Conservation (phyloP, 1,140 invertebrate species). For the Polyergus mexicanus region DNA sequence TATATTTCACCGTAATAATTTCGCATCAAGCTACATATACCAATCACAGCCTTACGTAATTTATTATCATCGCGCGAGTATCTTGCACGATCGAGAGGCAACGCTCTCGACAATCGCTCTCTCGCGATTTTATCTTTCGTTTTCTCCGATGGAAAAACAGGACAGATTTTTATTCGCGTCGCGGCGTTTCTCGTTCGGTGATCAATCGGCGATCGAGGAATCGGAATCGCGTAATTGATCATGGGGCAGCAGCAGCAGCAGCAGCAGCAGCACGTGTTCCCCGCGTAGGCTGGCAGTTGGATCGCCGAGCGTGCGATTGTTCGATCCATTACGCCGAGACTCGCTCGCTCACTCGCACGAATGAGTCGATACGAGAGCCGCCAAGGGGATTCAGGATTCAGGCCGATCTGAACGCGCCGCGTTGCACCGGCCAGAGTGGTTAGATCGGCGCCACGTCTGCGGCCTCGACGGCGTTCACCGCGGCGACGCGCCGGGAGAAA, state of each 20-base stretch:
- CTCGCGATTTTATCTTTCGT: constrained; percentile 49
- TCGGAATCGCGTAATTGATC: constrained; percentile 58
- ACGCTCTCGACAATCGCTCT: constrained; percentile 21
- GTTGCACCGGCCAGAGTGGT: constrained; percentile 62
- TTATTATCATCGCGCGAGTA: constrained; percentile 26
- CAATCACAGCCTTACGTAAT: constrained; percentile 25
- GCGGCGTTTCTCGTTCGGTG: constrained; percentile 39
- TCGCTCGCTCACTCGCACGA: constrained; percentile 32
- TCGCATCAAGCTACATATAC: not conserved
- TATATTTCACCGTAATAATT: constrained; percentile 41
- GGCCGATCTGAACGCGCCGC: constrained; percentile 71
- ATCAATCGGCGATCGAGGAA: constrained; percentile 45
- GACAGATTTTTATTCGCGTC: constrained; percentile 35
- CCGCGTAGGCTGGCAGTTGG: constrained; percentile 35
- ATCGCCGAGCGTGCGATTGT: constrained; percentile 34
- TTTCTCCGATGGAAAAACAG: constrained; percentile 11
- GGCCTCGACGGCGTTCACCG: constrained; percentile 69
- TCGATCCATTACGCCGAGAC: constrained; percentile 33
- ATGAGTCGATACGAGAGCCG: constrained; percentile 36
- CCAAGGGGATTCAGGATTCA: constrained; percentile 51
- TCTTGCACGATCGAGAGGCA: constrained; percentile 27
- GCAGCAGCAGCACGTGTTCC: constrained; percentile 39
- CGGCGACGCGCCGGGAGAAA: constrained; percentile 69
- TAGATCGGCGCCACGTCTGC: constrained; percentile 75
- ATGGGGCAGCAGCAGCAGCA: not conserved